These are phyloP conservation scores for Hypena proboscidalis DNA, from an alignment of 2,888 invertebrate species.

Conservation along the genomic window DNA sequence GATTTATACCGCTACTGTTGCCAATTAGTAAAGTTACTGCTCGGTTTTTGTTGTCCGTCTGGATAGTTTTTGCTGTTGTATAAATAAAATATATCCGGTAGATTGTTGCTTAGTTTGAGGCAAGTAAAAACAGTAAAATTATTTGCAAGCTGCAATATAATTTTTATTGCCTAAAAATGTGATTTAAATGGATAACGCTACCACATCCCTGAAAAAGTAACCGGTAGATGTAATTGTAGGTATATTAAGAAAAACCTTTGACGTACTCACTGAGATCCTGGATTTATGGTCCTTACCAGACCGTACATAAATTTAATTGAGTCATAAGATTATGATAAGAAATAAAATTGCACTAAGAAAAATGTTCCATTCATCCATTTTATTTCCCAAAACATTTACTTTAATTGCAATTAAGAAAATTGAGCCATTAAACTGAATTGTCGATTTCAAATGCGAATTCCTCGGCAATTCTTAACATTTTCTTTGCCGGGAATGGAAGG, in stretches of 20 bases:
- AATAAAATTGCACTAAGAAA: slow-evolving; percentile 11
- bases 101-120: slow-evolving; percentile 44
- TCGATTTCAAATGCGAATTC: slow-evolving; percentile 60
- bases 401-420: slow-evolving; percentile 54
- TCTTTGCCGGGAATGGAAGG: slow-evolving; percentile 45
- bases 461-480: slow-evolving; percentile 54
- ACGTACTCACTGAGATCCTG: too few relatives aligned
- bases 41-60: slow-evolving; percentile 1
- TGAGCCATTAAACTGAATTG: slow-evolving; percentile 54
- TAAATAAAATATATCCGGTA: slow-evolving; percentile 46
- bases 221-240: too few relatives aligned
- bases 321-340: not conserved
- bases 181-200: too few relatives aligned
- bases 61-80: not conserved
- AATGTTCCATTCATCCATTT: slow-evolving; percentile 31
- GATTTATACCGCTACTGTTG: slow-evolving; percentile 43
- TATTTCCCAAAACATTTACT: slow-evolving; percentile 43
- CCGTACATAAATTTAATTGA: slow-evolving; percentile 1
- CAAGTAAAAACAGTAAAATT: too few relatives aligned
- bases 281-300: not conserved
- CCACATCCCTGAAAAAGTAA: too few relatives aligned
- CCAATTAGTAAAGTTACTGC: slow-evolving; percentile 33
- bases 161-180: too few relatives aligned
- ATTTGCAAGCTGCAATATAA: too few relatives aligned
- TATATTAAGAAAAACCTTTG: too few relatives aligned